phyloP scores from a whole-genome alignment of 2,888 invertebrate species.

The Mythimna lalbum region DNA sequence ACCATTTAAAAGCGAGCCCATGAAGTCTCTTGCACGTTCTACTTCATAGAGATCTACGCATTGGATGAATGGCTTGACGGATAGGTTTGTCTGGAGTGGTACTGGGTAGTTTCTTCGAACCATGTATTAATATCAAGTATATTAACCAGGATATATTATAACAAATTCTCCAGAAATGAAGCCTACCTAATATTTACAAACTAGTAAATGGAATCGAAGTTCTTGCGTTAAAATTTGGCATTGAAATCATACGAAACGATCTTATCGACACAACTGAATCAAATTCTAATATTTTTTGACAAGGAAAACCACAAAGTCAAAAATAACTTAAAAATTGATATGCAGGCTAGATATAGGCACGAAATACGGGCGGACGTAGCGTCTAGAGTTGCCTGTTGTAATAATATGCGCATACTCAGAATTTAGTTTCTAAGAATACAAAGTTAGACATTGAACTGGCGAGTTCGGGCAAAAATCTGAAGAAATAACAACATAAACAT shows the following conservation, averaged over 20 bases:
- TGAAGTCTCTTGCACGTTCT: too few species aligned
- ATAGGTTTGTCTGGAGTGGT: background rate
- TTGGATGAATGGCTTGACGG: background rate
- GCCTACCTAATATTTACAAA: background rate
- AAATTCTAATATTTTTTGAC: background rate
- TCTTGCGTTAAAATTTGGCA: background rate
- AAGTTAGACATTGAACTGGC: conserved; percentile 1
- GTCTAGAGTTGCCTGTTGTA: conserved; percentile 17
- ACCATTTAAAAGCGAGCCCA: too few species aligned
- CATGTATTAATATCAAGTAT: background rate
- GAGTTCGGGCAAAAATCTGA: conserved; percentile 6
- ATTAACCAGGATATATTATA: background rate
- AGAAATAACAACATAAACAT: background rate
- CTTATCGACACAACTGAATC: background rate
- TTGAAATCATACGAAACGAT: background rate
- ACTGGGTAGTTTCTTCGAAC: background rate
- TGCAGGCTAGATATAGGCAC: conserved; percentile 5
- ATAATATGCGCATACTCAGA: conserved; percentile 23
- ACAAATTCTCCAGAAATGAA: too few species aligned
- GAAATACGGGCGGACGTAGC: conserved; percentile 30
- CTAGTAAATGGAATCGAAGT: background rate
- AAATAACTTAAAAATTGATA: background rate
- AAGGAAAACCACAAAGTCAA: background rate
- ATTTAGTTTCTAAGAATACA: conserved; percentile 42
- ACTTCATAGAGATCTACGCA: too few species aligned